Evolutionary conservation across 2,113 vertebrate genomes (phyloP), one percentile per base, ranked within the genome.

Genomic region (Acinonyx jubatus): DNA sequence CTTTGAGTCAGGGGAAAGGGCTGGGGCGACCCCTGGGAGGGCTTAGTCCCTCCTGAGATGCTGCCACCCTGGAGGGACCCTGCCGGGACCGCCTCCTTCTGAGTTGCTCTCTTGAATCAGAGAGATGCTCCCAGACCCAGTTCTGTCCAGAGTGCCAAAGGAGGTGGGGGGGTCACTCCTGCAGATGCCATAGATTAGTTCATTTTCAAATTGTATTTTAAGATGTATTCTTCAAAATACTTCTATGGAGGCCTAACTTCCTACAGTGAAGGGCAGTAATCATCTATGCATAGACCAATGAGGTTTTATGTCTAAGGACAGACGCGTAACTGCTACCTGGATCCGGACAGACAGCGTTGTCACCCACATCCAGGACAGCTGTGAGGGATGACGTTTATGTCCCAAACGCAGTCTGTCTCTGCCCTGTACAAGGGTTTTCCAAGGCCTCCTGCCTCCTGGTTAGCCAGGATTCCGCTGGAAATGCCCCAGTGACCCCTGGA

Each of bases 201-300:
- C 27, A 29, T 68, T 79, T 50, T n/a, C 33, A 79, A 31, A 79
- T 79, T 79, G 50, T 78, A 78, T 78, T 78, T 79, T 33, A 79
- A n/a, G 12, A 92, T 82, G 69, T 52, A 48, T 41, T 84, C 84
- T 90, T 57, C 9, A 9, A 90, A 88, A 85, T 21, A 74, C 25
- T 33, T 92, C 69, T 80, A 29, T 10, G 80, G 50, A 57, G 41
- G 27, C 21, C 7, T 45, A 66, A 55, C n/a, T 68, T 57, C 63
- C 13, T 29, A 4, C 15, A 4, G 23, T 9, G 63, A n/a, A 61
- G 16, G 25, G 21, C 8, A 5, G 31, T 15, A 10, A 29, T 66
- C 91, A 65, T 18, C 3, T 38, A 57, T 23, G 18, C 5, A 8
- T 65, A 38, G 41, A 66, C 14, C 33, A 73, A 11, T 5, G 8